Evolutionary conservation across 2,888 invertebrate genomes (phyloP).

Genomic region (Melanargia galathea): DNA sequence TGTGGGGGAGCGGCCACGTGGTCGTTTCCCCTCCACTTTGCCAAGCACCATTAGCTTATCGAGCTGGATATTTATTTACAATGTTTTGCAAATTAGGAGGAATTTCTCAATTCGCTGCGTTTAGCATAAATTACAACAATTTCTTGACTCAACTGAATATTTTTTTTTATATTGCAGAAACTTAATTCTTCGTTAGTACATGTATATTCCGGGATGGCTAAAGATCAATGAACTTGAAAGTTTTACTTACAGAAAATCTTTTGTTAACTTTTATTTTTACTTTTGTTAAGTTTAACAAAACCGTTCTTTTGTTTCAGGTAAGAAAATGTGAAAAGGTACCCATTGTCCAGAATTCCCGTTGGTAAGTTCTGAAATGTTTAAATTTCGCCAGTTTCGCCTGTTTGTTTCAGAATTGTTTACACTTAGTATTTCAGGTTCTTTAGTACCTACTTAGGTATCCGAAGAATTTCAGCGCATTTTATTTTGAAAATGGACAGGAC

Average conservation of each 20-base stretch:
- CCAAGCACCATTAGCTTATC: no score
- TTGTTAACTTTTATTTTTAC: conserved; percentile 33
- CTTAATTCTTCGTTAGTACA: not conserved
- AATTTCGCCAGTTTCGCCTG: conserved; percentile 36
- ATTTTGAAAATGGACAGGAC: not conserved
- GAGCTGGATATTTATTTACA: no score
- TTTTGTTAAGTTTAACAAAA: conserved; percentile 23
- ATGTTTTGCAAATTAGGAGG: no score
- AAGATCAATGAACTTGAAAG: not conserved
- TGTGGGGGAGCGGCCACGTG: no score
- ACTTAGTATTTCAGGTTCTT: conserved; percentile 10
- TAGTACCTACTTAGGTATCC: not conserved
- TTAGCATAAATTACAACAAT: not conserved
- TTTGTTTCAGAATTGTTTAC: conserved; percentile 11
- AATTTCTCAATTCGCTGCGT: no score
- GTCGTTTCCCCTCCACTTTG: no score
- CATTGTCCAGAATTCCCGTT: conserved; percentile 27
- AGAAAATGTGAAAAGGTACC: conserved; percentile 32
- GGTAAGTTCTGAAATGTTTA: conserved; percentile 37
- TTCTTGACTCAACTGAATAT: not conserved
- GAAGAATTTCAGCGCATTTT: not conserved
- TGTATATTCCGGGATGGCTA: not conserved
- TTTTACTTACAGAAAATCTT: conserved; percentile 13
- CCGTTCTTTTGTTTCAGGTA: conserved; percentile 45
- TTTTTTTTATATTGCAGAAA: not conserved